Base-by-base conservation (phyloP, 2,888 invertebrate species). In the Folsomia manolachei region DNA sequence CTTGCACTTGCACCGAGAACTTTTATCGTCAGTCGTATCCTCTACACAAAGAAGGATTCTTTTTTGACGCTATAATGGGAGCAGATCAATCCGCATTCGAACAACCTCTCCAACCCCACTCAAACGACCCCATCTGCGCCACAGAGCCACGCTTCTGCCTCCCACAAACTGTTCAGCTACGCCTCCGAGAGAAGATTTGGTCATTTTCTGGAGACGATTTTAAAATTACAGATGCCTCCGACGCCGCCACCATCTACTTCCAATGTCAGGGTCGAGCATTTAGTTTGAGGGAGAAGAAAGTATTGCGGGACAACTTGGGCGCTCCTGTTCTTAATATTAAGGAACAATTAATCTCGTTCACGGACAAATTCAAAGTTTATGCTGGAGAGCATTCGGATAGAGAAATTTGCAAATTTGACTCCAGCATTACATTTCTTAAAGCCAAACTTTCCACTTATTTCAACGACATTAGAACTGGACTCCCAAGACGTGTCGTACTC, bases 201-300 rank as follows among this genome's bases (percentile, higher is more conserved):
- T 75, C 75, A 11, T 63, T 73, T 2, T 78, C 78, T 2, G 78
- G 78, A 1, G 78, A 78, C 27, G 76, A 78, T 67, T 78, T 78
- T 68, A 71, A 73, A 61, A 75, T 78, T 56, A 52, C 63, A 2
- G 73, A 76, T 68, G 73, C 76, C 0, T 23, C 52, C 0, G 19
- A 51, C 51, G 73, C 70, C 24, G 78, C 74, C 11, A 70, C 70
- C 1, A 60, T 71, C 0, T 78, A 73, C 61, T 78, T 78, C 62
- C 71, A 72, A 27, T 76, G 75, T 67, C 71, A 75, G 7, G 78
- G 78, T 23, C 74, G 74, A 69, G 60, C 63, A 1, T 75, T 78
- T n/a, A 76, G 78, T 68, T 62, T 78, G 11, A 53, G 75, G 23
- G 78, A 76, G 27, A 78, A 76, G 63, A 78, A 78, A 39, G 67